phyloP scores from a whole-genome alignment of 2,797 vertebrate species.

The Taeniopygia guttata region DNA sequence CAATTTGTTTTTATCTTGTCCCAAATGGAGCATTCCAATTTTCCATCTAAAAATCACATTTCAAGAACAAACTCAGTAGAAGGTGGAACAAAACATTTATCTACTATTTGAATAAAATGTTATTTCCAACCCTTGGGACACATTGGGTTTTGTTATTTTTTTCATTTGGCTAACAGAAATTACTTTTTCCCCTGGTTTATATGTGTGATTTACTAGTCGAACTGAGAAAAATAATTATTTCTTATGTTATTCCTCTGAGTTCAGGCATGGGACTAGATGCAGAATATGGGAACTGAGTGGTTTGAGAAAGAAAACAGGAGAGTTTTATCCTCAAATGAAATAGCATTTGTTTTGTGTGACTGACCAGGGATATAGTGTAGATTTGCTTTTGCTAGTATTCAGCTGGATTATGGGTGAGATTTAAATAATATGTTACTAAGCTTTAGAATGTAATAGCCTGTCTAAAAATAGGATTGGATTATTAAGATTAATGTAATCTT shows the following conservation, averaged over 20 bases:
- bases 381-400: not conserved
- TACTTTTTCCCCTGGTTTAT: not conserved
- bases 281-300: not conserved
- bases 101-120: not conserved
- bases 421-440: conserved; percentile 57
- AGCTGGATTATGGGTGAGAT: conserved; percentile 47
- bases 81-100: not conserved
- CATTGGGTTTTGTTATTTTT: not conserved
- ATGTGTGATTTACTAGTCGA: not conserved
- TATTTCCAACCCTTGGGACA: not conserved
- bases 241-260: not conserved
- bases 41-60: not conserved
- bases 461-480: conserved; percentile 63
- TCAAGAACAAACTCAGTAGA: not conserved
- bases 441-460: conserved; percentile 27
- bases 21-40: not conserved
- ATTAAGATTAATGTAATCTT: conserved; percentile 55
- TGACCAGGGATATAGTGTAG: not conserved
- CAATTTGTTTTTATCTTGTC: not conserved
- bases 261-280: not conserved
- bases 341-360: not conserved
- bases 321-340: not conserved
- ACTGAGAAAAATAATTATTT: not conserved
- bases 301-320: not conserved
- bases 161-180: not conserved